phyloP scores from a whole-genome alignment of 2,797 vertebrate species.

The Mycteria americana region DNA sequence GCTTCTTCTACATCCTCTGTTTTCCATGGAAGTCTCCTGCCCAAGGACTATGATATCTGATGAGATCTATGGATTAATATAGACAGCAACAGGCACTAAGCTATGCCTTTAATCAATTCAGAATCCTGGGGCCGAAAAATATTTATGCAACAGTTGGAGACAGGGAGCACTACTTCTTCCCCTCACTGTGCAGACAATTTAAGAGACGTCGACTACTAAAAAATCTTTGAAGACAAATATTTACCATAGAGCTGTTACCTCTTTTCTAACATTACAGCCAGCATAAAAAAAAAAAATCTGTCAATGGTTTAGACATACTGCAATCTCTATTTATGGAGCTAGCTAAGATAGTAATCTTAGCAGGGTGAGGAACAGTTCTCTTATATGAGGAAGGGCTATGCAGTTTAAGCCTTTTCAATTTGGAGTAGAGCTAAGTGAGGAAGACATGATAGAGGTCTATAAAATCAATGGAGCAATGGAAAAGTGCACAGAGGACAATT shows the following conservation, averaged over 20 bases:
- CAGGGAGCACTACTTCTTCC: not conserved
- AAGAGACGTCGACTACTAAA: not conserved
- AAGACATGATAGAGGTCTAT: not conserved
- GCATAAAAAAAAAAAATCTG: not conserved
- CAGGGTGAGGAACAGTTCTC: not conserved
- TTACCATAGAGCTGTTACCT: not conserved
- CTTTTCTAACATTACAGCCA: not conserved
- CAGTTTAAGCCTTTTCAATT: not conserved
- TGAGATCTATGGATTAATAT: not conserved
- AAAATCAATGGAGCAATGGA: slow-evolving; percentile 31
- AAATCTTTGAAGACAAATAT: not conserved
- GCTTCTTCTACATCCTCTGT: not conserved
- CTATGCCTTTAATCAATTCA: not conserved
- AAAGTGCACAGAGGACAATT: slow-evolving; percentile 28
- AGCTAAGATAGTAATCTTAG: not conserved
- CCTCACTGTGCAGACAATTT: not conserved
- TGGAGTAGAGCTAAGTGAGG: not conserved
- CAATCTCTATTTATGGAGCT: not conserved
- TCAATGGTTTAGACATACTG: not conserved
- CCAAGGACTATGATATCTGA: not conserved
- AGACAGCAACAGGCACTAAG: not conserved
- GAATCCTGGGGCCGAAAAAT: not conserved
- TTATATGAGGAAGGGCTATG: not conserved
- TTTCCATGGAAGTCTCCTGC: not conserved
- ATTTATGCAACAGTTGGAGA: not conserved